These are phyloP conservation scores for Callaeas wilsoni DNA, from an alignment of 2,113 vertebrate genomes.

Conservation along the genomic window DNA sequence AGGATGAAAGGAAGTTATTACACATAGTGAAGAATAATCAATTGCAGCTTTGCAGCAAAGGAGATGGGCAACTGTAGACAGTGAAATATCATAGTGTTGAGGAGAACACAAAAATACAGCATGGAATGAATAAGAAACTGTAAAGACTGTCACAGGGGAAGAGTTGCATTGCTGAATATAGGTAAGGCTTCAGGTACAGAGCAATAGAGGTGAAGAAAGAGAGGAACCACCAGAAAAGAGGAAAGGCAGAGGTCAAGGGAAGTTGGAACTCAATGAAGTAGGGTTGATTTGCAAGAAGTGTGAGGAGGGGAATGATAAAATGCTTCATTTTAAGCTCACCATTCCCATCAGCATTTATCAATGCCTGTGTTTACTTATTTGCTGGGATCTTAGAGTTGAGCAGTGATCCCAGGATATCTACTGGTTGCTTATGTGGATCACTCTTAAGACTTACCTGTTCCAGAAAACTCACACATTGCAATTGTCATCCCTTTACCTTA, in stretches of 20 bases:
- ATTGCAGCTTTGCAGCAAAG: background rate
- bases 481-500: background rate
- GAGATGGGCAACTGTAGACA: background rate
- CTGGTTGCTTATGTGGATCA: background rate
- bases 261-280: background rate
- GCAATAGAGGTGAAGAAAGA: background rate
- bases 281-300: background rate
- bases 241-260: background rate
- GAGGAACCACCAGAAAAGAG: background rate
- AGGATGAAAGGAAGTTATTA: background rate
- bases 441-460: background rate
- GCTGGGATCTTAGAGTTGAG: background rate
- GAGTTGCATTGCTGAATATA: background rate
- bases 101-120: background rate
- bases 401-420: background rate
- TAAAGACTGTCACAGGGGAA: background rate
- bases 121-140: background rate
- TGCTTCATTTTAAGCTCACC: background rate
- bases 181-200: background rate
- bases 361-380: background rate
- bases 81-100: background rate
- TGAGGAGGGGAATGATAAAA: background rate
- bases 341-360: background rate
- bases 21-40: background rate
- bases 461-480: background rate